phyloP scores from a whole-genome alignment of 2,888 invertebrate species.

The Drosophila infuscata region DNA sequence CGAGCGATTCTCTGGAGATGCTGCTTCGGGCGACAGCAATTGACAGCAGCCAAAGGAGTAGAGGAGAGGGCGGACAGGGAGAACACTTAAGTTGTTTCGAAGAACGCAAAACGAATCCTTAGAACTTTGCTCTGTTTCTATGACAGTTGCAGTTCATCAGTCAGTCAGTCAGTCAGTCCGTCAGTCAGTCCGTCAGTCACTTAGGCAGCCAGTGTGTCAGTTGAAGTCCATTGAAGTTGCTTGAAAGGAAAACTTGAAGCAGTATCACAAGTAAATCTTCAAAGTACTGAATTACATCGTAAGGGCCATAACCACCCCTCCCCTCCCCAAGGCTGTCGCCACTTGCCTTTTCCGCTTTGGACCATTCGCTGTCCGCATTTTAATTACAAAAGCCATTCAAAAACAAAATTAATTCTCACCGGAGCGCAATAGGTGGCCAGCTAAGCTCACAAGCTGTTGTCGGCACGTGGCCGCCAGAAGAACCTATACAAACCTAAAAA shows the following conservation, averaged over 20 bases:
- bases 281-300: slow-evolving; percentile 13
- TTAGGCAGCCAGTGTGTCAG: slow-evolving; percentile 37
- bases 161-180: neutral
- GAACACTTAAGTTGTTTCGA: slow-evolving; percentile 33
- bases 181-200: neutral
- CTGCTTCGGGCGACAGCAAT: slow-evolving; percentile 38
- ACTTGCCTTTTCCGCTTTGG: slow-evolving; percentile 4
- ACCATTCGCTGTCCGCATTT: slow-evolving; percentile 54
- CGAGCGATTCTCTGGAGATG: slow-evolving; percentile 45
- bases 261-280: slow-evolving; percentile 35
- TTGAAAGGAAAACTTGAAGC: slow-evolving; percentile 28
- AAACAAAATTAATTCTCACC: slow-evolving; percentile 65
- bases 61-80: neutral
- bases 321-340: too few species aligned
- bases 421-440: slow-evolving; percentile 36
- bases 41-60: slow-evolving; percentile 45
- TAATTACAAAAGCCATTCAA: slow-evolving; percentile 71
- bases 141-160: slow-evolving; percentile 67
- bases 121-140: slow-evolving; percentile 11
- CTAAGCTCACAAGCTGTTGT: slow-evolving; percentile 51
- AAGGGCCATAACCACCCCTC: neutral
- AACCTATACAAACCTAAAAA: slow-evolving; percentile 20
- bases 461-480: slow-evolving; percentile 64
- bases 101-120: slow-evolving; percentile 25
- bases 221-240: slow-evolving; percentile 45